These are phyloP conservation scores for Corvus moneduloides DNA, from an alignment of 2,113 vertebrate genomes.

Conservation along the genomic window DNA sequence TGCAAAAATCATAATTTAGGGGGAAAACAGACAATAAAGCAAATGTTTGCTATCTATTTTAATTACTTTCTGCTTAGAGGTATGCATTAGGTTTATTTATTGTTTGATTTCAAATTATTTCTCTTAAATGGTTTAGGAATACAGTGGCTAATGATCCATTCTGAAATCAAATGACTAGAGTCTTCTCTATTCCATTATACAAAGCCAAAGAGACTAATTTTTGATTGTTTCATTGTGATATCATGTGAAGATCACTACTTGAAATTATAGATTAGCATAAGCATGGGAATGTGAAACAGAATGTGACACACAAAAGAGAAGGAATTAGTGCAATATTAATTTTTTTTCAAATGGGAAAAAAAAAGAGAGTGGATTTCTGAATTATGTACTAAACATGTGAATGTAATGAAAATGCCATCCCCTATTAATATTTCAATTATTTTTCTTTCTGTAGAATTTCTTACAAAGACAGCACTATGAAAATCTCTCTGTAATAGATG, in stretches of 20 bases:
- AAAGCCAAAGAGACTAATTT: neutral
- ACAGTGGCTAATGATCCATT: constrained; percentile 40
- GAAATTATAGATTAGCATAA: neutral
- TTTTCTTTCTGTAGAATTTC: neutral
- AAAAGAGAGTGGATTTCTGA: neutral
- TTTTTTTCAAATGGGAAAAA: neutral
- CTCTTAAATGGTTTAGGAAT: constrained; percentile 6
- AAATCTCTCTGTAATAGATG: neutral
- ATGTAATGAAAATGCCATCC: neutral
- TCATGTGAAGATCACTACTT: neutral
- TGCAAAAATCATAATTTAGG: constrained; percentile 65
- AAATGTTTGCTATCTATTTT: constrained; percentile 61
- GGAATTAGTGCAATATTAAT: neutral
- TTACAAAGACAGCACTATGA: neutral
- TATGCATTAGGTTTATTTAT: constrained; percentile 61
- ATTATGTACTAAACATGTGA: neutral
- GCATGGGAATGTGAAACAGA: neutral
- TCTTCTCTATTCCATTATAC: neutral
- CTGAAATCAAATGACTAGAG: neutral
- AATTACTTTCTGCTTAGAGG: constrained; percentile 66
- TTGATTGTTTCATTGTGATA: neutral
- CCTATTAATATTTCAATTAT: neutral
- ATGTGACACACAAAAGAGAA: neutral
- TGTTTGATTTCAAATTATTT: neutral
- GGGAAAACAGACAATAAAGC: constrained; percentile 46